phyloP scores from a whole-genome alignment of 2,888 invertebrate genomes.

The Corbicula japonica region DNA sequence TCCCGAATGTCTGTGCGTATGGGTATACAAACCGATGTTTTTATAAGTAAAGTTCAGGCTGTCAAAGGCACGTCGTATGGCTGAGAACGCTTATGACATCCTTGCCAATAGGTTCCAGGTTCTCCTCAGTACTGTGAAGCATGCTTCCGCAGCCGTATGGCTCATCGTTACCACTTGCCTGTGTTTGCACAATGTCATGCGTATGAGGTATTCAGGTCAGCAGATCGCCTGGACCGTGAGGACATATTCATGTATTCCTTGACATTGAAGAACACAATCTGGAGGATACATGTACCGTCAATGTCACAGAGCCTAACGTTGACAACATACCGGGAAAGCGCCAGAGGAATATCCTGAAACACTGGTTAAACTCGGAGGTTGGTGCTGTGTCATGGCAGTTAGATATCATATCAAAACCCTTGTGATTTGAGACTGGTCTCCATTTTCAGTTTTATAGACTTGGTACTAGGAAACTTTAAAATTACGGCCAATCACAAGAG shows the following conservation, averaged over 20 bases:
- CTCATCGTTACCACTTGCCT: constrained; percentile 38
- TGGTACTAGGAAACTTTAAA: too few species aligned
- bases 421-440: too few species aligned
- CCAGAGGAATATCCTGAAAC: constrained; percentile 56
- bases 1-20: too few species aligned
- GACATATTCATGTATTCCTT: constrained; percentile 46
- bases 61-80: constrained; percentile 32
- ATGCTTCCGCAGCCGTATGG: constrained; percentile 28
- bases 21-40: too few species aligned
- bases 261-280: constrained; percentile 51
- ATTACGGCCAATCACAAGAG: too few species aligned
- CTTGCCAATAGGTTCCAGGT: constrained; percentile 44
- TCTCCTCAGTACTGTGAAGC: constrained; percentile 49
- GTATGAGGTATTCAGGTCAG: constrained; percentile 45
- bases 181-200: constrained; percentile 59
- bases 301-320: constrained; percentile 23
- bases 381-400: constrained; percentile 64
- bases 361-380: constrained; percentile 32
- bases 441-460: too few species aligned
- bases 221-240: constrained; percentile 46
- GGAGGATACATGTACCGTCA: constrained; percentile 19
- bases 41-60: too few species aligned
- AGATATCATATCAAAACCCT: constrained; percentile 33
- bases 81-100: constrained; percentile 59
- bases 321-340: constrained; percentile 29